Percentiles rank a stretch among this genome's conserved stretches.
Conservation (phyloP, 2,888 invertebrate genomes). For the Campoplex capitator region DNA sequence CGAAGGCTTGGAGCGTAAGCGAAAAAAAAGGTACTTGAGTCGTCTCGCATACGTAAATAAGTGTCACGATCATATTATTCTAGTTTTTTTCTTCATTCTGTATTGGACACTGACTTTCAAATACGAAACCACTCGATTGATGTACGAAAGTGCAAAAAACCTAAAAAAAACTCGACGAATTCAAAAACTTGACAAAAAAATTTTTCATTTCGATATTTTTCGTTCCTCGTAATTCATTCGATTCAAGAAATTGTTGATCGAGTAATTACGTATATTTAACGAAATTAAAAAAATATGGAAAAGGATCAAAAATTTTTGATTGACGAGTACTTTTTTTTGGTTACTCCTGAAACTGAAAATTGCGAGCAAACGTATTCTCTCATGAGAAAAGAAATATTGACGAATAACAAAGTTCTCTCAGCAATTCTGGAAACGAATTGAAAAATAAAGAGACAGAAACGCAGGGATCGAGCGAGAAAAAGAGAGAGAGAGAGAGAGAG, state of each 20-base stretch:
- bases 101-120: neutral
- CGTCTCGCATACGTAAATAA: neutral
- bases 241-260: neutral
- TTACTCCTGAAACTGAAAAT: neutral
- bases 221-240: neutral
- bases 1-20: slow-evolving; percentile 71
- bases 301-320: no score
- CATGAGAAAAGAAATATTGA: neutral
- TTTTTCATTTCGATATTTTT: neutral
- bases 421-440: neutral
- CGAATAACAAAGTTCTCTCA: no score
- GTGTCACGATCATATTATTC: slow-evolving; percentile 24
- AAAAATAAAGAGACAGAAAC: neutral
- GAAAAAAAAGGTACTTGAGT: slow-evolving; percentile 44
- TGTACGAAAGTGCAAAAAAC: neutral
- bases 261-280: no score
- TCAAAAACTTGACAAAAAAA: neutral
- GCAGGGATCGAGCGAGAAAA: neutral
- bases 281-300: no score
- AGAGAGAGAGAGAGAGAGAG: neutral
- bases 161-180: neutral
- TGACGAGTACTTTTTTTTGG: no score
- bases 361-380: neutral
- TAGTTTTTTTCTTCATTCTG: neutral
- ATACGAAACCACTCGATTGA: neutral